Evolutionary conservation across 2,888 invertebrate species (phyloP).

Genomic region (Brenthis ino): DNA sequence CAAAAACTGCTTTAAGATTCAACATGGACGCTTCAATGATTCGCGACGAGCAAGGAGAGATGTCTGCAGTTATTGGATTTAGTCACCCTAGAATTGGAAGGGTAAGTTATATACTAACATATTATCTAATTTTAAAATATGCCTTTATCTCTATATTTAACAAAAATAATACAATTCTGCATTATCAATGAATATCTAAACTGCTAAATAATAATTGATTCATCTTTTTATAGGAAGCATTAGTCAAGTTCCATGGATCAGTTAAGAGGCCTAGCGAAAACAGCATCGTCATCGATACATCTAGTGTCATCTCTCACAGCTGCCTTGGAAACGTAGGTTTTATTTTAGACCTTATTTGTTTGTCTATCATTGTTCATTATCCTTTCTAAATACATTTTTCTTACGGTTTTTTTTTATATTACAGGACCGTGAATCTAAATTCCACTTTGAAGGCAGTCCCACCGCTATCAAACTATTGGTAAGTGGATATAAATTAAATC

Average conservation of each 20-base stretch:
- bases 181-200: too few species aligned
- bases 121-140: too few species aligned
- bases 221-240: conserved; percentile 56
- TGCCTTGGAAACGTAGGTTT: conserved; percentile 64
- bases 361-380: background rate
- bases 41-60: conserved; percentile 71
- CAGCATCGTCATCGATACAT: conserved; percentile 60
- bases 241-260: conserved; percentile 56
- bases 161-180: too few species aligned
- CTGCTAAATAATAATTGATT: background rate
- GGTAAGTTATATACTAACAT: conserved; percentile 54
- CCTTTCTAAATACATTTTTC: background rate
- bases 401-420: conserved; percentile 30
- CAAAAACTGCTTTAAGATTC: conserved; percentile 83
- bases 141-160: too few species aligned
- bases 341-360: background rate
- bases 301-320: conserved; percentile 59
- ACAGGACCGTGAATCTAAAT: conserved; percentile 68
- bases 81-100: conserved; percentile 86
- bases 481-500: conserved; percentile 46
- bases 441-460: conserved; percentile 65
- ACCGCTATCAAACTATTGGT: conserved; percentile 64
- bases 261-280: conserved; percentile 55
- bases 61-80: conserved; percentile 83
- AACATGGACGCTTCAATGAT: conserved; percentile 74